Conservation (phyloP, 1,140 invertebrate species). For the Venustaconcha ellipsiformis region DNA sequence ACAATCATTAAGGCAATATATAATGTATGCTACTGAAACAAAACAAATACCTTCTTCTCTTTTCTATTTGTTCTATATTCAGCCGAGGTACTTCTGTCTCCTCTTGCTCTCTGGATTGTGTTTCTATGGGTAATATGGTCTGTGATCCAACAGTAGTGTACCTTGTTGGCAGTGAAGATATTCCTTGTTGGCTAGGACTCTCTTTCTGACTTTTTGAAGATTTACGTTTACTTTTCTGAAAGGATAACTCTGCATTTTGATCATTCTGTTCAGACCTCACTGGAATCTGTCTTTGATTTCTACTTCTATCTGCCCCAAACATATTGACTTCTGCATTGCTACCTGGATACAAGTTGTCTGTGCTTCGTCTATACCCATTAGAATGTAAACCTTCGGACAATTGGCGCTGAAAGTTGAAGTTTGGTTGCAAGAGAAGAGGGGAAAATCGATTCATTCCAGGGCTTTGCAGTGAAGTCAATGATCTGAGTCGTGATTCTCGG, state of each 20-base stretch:
- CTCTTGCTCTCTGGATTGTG: conserved; percentile 3
- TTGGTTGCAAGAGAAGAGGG: too few relatives aligned
- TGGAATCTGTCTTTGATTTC: not conserved
- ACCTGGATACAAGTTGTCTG: conserved; percentile 13
- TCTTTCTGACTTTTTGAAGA: conserved; percentile 10
- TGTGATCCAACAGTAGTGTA: not conserved
- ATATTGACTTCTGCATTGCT: not conserved
- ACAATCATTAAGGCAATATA: too few relatives aligned
- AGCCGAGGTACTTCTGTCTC: not conserved
- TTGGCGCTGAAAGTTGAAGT: conserved; percentile 23
- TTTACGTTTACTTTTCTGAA: conserved; percentile 5
- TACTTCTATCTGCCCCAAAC: conserved; percentile 5
- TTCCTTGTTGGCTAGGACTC: conserved; percentile 1
- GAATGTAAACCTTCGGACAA: conserved; percentile 12
- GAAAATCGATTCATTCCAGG: too few relatives aligned
- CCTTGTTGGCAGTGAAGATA: not conserved
- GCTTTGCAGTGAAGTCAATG: conserved; percentile 12
- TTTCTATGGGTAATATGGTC: not conserved
- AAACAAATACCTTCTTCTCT: conserved; percentile 1
- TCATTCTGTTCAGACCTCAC: conserved; percentile 2
- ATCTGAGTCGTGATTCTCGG: conserved; percentile 21
- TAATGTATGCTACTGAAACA: not conserved
- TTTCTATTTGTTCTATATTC: conserved; percentile 5
- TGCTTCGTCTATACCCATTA: conserved; percentile 5
- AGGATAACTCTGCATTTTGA: too few relatives aligned